Percentiles rank a stretch among this genome's conserved stretches.
These are phyloP conservation scores for Forbesichthys papilliferus DNA, from an alignment of 2,113 vertebrate genomes.

Conservation along the genomic window DNA sequence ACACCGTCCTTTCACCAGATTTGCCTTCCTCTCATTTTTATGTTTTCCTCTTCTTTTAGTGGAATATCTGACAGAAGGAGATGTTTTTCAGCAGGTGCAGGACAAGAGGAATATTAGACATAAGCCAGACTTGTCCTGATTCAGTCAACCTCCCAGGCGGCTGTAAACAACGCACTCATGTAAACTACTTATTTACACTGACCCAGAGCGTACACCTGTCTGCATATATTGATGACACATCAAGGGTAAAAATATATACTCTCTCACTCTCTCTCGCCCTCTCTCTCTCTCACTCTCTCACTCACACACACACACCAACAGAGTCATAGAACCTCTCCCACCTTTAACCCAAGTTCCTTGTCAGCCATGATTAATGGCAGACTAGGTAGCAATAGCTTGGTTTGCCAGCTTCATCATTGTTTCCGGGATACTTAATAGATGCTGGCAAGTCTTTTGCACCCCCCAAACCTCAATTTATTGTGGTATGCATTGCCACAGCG, in stretches of 20 bases:
- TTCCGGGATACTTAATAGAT: constrained; percentile 55
- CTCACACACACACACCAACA: constrained; percentile 33
- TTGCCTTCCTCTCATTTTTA: constrained; percentile 59
- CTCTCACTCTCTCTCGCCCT: not conserved
- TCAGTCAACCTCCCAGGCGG: constrained; percentile 5
- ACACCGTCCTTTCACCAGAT: constrained; percentile 47
- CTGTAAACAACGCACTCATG: too few species aligned
- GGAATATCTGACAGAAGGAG: constrained; percentile 59
- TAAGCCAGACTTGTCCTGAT: constrained; percentile 18
- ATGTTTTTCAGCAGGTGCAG: constrained; percentile 43
- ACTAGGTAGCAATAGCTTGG: constrained; percentile 52
- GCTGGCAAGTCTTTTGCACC: constrained; percentile 45
- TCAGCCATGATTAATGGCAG: constrained; percentile 69
- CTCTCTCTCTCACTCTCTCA: constrained; percentile 7
- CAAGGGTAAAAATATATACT: too few species aligned
- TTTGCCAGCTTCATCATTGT: constrained; percentile 47
- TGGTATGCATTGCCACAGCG: constrained; percentile 44
- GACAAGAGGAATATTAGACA: constrained; percentile 18
- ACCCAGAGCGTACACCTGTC: too few species aligned
- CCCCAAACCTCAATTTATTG: constrained; percentile 16
- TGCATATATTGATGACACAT: too few species aligned
- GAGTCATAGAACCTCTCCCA: constrained; percentile 47
- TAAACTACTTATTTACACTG: too few species aligned
- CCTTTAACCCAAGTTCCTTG: constrained; percentile 57
- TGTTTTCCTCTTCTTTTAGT: constrained; percentile 22